Evolutionary conservation across 2,113 vertebrate species (phyloP).

Genomic region (Hiodon alosoides): DNA sequence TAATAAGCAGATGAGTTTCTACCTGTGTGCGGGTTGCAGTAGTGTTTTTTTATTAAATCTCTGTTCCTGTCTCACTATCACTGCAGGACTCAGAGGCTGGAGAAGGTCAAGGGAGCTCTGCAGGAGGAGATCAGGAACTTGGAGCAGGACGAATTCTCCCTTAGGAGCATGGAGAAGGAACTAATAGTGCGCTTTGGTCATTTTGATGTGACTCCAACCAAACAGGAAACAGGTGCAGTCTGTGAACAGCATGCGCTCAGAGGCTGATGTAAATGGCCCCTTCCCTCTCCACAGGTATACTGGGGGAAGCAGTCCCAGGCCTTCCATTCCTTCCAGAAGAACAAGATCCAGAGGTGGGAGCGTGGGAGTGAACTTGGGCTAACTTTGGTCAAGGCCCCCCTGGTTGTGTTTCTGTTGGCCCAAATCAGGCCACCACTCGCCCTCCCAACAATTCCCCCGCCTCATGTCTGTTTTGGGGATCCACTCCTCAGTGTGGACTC

Average conservation of each 20-base stretch:
- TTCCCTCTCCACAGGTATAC: conserved; percentile 39
- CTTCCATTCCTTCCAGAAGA: conserved; percentile 52
- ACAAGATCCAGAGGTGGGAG: conserved; percentile 52
- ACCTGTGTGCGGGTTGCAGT: background rate
- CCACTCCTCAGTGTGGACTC: background rate
- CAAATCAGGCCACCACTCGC: too few relatives aligned
- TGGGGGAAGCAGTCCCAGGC: conserved; percentile 55
- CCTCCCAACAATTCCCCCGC: too few relatives aligned
- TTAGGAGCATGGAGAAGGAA: conserved; percentile 82
- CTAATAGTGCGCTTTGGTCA: conserved; percentile 63
- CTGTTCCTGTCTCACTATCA: conserved; percentile 28
- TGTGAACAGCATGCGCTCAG: too few relatives aligned
- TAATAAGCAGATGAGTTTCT: too few relatives aligned
- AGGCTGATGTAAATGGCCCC: background rate
- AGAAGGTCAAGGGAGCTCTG: conserved; percentile 66
- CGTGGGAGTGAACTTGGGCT: background rate
- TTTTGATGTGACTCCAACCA: background rate
- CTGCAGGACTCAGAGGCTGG: conserved; percentile 69
- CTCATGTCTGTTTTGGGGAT: too few relatives aligned
- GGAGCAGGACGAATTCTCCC: conserved; percentile 70
- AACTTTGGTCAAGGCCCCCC: too few relatives aligned
- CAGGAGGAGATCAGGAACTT: conserved; percentile 71
- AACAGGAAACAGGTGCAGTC: too few relatives aligned
- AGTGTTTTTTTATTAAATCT: background rate
- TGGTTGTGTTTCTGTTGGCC: too few relatives aligned